Conservation (phyloP, 2,113 vertebrate species). For the Vulpes vulpes region DNA sequence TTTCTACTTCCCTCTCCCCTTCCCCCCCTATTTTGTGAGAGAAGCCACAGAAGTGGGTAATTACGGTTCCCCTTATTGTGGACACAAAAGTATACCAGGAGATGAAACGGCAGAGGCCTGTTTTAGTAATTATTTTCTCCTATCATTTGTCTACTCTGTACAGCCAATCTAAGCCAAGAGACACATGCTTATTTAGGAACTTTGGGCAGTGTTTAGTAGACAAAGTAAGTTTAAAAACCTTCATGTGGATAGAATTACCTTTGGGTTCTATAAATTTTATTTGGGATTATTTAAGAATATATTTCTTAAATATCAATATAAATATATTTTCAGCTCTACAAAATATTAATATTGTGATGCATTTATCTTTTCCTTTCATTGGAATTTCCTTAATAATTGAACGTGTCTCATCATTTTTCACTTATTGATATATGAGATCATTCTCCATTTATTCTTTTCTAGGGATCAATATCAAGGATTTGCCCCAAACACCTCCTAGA, state of each 20-base stretch:
- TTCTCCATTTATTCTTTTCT: background rate
- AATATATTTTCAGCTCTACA: background rate
- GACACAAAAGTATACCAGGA: conserved; percentile 38
- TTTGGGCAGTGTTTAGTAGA: background rate
- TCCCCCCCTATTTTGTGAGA: background rate
- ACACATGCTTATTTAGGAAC: background rate
- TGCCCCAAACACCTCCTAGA: background rate
- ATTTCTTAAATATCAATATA: conserved; percentile 15
- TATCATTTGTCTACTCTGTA: background rate
- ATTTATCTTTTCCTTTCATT: conserved; percentile 5
- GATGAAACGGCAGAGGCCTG: conserved; percentile 28
- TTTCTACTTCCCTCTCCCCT: background rate
- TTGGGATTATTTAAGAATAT: background rate
- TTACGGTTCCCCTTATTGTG: conserved; percentile 48
- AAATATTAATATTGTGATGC: background rate
- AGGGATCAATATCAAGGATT: background rate
- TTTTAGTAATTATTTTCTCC: conserved; percentile 14
- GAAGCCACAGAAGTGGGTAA: conserved; percentile 71
- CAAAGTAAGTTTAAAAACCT: conserved; percentile 6
- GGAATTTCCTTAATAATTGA: background rate
- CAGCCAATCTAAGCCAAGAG: background rate
- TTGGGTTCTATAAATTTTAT: background rate
- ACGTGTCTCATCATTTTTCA: background rate
- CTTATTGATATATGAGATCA: background rate
- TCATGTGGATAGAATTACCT: background rate